Percentiles rank a stretch among this genome's conserved stretches.
Evolutionary conservation across 2,888 invertebrate genomes (phyloP).

Genomic region (Nomada goodeniana): DNA sequence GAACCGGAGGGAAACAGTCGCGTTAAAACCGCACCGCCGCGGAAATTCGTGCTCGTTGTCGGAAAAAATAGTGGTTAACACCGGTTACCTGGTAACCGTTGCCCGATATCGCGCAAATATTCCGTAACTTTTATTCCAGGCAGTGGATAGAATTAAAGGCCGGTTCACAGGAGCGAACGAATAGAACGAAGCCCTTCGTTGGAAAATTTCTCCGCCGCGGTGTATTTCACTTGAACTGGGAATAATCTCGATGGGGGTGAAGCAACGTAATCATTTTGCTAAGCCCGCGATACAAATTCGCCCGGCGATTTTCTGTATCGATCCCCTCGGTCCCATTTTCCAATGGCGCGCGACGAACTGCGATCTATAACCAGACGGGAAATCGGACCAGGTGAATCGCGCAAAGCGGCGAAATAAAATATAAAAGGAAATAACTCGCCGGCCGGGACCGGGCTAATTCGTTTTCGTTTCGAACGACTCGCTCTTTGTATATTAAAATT

Average conservation of each 20-base stretch:
- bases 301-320: conserved; percentile 44
- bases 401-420: conserved; percentile 3
- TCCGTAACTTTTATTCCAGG: too few relatives aligned
- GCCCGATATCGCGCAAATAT: too few relatives aligned
- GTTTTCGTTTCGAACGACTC: conserved; percentile 35
- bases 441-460: conserved; percentile 16
- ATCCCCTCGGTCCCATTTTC: conserved; percentile 13
- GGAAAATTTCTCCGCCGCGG: too few relatives aligned
- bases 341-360: conserved; percentile 34
- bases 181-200: not conserved
- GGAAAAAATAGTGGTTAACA: too few relatives aligned
- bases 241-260: too few relatives aligned
- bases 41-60: too few relatives aligned
- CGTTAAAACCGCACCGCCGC: too few relatives aligned
- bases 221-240: too few relatives aligned
- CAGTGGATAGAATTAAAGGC: too few relatives aligned
- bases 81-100: too few relatives aligned
- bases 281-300: not conserved
- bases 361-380: conserved; percentile 43
- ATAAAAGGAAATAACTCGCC: conserved; percentile 1
- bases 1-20: too few relatives aligned
- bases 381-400: not conserved
- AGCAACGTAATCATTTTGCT: too few relatives aligned
- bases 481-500: conserved; percentile 39
- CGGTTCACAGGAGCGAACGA: not conserved